Base-by-base conservation (phyloP, 2,113 vertebrate species). In the Oenanthe melanoleuca region DNA sequence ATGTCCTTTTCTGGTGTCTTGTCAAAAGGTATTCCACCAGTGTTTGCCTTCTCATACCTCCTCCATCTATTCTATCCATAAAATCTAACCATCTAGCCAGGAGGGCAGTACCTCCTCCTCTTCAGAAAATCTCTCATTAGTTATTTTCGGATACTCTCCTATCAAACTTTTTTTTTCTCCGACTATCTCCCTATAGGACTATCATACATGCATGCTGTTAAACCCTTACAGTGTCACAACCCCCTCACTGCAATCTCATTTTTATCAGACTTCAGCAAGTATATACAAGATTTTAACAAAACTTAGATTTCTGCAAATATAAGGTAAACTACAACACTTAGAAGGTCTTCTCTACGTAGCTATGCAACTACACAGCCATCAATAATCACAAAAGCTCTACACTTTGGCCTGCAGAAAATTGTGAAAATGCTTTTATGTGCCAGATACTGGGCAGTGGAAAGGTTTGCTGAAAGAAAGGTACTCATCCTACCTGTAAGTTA, bases 401-500 rank as follows among this genome's bases (percentile, higher is more conserved):
- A 25, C 38, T 80, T 19, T 52, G 29, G 49, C 40, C 52, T 49
- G 29, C 14, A 84, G n/a, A 84, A 49, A 64, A 65, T 4, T 28
- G 8, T 29, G 34, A 72, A 20, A 4, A 6, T n/a, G 24, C 10
- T 45, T 61, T 91, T 38, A 63, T 38, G 21, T 63, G 55, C 31
- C 53, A 73, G 42, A 34, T 55, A 26, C 25, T 2, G 7, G 8
- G 31, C n/a, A 79, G 22, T 7, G 9, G 26, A 66, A 94, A 60
- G 63, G 13, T 69, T 29, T 70, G 56, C 45, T 86, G 53, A 73
- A 81, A 56, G 20, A n/a, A 61, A 93, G 61, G 59, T 8, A 63
- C 14, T 50, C 52, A 71, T 63, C 85, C 86, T 97, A 99, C 99
- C 99, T 99, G 98, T 11, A 98, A 86, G 86, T 97, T 98, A 64